Conservation (phyloP, 2,888 invertebrate species). For the Tholera decimalis region DNA sequence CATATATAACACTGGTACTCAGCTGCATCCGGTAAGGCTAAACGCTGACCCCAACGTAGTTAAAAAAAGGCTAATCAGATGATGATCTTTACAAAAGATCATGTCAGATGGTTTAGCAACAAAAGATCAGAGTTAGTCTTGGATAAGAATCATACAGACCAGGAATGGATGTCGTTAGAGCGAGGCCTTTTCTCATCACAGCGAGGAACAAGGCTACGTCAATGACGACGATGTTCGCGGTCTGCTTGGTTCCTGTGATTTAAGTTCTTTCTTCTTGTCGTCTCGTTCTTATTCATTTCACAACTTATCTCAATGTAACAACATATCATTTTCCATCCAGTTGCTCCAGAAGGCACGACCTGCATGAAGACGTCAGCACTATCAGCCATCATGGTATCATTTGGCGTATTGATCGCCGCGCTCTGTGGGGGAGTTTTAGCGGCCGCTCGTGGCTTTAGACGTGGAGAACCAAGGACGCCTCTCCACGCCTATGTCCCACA, state of each 20-base stretch:
- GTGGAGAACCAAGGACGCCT: slow-evolving; percentile 84
- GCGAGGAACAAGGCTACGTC: no score
- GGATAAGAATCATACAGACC: no score
- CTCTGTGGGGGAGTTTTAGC: slow-evolving; percentile 94
- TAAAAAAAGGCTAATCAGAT: no score
- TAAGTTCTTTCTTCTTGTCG: neutral
- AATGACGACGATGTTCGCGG: no score
- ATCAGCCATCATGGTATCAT: slow-evolving; percentile 93
- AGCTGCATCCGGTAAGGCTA: no score
- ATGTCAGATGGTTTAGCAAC: no score
- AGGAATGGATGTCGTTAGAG: no score
- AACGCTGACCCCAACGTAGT: no score
- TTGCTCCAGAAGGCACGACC: slow-evolving; percentile 89
- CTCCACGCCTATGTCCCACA: slow-evolving; percentile 92
- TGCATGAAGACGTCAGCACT: slow-evolving; percentile 93
- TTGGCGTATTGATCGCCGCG: slow-evolving; percentile 94
- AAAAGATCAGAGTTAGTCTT: no score
- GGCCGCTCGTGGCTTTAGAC: slow-evolving; percentile 94
- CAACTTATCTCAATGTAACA: neutral
- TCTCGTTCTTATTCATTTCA: neutral
- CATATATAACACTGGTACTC: no score
- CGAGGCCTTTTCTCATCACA: no score
- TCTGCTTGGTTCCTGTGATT: neutral
- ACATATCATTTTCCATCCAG: slow-evolving; percentile 62
- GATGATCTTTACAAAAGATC: no score